Evolutionary conservation across 2,113 vertebrate species (phyloP).

Genomic region (Pan troglodytes): NHGRI_mPanTro3-v2.1_pri NC_072402.2:4227001-4227500

Average conservation of each 20-base stretch:
- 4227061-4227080: conserved; percentile 81
- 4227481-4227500: conserved; percentile 82
- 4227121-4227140: conserved; percentile 93
- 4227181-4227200: conserved; percentile 87
- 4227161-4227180: conserved; percentile 84
- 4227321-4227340: conserved; percentile 84
- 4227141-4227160: conserved; percentile 93
- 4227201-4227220: conserved; percentile 86
- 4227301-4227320: conserved; percentile 85
- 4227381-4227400: conserved; percentile 71
- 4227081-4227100: conserved; percentile 85
- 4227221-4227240: conserved; percentile 86
- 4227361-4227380: conserved; percentile 56
- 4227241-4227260: conserved; percentile 83
- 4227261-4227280: conserved; percentile 85
- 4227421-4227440: conserved; percentile 81
- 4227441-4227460: conserved; percentile 81
- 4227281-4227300: conserved; percentile 89
- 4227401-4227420: conserved; percentile 76
- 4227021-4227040: not conserved
- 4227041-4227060: conserved; percentile 46
- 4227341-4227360: conserved; percentile 78
- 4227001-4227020: not conserved
- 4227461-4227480: conserved; percentile 80
- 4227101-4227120: conserved; percentile 92